Evolutionary conservation across 2,113 vertebrate genomes (phyloP).

Genomic region (Chamaea fasciata): DNA sequence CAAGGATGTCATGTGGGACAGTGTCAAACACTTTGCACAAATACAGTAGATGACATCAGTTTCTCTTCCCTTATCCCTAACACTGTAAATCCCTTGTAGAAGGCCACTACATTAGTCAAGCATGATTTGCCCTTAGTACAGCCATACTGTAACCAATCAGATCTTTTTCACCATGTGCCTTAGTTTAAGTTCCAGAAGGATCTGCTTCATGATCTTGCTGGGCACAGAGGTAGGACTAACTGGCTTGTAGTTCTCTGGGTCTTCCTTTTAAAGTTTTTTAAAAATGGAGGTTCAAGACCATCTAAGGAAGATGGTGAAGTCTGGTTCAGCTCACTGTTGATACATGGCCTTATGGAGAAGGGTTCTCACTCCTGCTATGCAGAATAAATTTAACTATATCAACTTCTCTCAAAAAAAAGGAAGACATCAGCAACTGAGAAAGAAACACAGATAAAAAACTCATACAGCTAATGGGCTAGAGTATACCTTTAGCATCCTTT

Average conservation of each 20-base stretch:
- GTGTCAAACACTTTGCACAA: not conserved
- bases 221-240: not conserved
- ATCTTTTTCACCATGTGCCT: not conserved
- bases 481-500: not conserved
- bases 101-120: not conserved
- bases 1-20: not conserved
- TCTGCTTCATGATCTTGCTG: not conserved
- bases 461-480: not conserved
- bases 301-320: not conserved
- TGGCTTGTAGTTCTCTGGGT: not conserved
- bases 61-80: not conserved
- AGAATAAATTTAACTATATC: not conserved
- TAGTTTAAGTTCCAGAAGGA: not conserved
- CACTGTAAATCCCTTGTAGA: not conserved
- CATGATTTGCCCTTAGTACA: not conserved
- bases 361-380: not conserved
- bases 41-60: not conserved
- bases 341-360: not conserved
- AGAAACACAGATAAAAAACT: not conserved
- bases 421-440: not conserved
- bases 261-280: not conserved
- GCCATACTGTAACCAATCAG: not conserved
- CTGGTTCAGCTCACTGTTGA: not conserved
- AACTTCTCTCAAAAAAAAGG: not conserved
- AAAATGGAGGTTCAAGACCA: not conserved